Base-by-base conservation (phyloP, 1,140 invertebrate genomes). In the Solenopsis fugax region DNA sequence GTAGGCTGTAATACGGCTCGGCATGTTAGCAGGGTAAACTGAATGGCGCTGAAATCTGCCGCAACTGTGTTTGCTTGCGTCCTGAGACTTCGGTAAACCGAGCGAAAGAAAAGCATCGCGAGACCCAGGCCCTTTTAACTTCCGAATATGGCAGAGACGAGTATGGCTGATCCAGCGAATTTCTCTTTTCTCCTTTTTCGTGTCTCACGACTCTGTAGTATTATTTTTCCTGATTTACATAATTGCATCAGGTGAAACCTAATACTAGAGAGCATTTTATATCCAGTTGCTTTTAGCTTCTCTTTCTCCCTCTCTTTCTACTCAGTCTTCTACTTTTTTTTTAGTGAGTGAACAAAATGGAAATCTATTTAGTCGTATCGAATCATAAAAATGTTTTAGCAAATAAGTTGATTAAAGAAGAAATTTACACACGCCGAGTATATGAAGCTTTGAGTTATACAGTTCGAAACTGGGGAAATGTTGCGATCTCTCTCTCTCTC, bases 11-110 rank as follows among this genome's bases (percentile, higher is more conserved):
- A 6, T 75, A 64, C 56, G 48, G 24, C 41, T 13, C 37, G 13
- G 34, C 34, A 13, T 84, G 80, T 67, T 84, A 37, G 54, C 69
- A 75, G 16, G 80, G 56, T 60, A 84, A 84, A 84, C 80, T 37
- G 41, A 73, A 84, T 21, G 41, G 69, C 41, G 54, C 29, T 73
- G 41, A 84, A 84, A 84, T 73, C 54, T 84, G 29, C 54, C 69
- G 54, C 80, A 73, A 62, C 41, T 24, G 5, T 56, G 69, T 84
- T 75, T 81, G 50, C 34, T 18, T 10, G 50, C 64, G 64, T 58
- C 29, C 50, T 56, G 64, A 71, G 37, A 50, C 52, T 45, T 54
- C 77, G 13, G 21, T 56, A 56, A 41, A 69, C 50, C 34, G 13
- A 18, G 2, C 16, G 41, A 16, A 37, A n/a, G 37, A 18, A n/a